Evolutionary conservation across 1,140 invertebrate genomes (phyloP), one percentile per base, ranked within the genome.

Genomic region (Bursaphelenchus mucronatus): DNA sequence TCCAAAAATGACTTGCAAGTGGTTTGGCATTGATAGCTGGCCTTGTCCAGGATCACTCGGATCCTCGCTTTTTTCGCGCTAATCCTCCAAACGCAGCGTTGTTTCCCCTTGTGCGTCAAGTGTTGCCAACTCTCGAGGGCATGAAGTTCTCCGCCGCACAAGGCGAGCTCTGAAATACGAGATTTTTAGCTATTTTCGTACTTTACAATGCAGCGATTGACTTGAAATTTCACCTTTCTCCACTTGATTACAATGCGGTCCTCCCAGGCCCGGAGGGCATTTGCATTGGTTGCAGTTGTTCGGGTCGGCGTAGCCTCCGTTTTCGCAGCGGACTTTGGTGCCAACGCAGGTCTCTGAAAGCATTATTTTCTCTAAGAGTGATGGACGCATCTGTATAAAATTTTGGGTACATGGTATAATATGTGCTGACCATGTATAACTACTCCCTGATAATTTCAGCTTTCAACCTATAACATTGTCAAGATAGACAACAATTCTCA

Each of bases 221-320:
- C 21, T 21, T 39, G 63, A 46, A 11, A 59, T 64, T 4, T 8
- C 19, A 1, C 47, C 30, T 30, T 68, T n/a, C 41, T 67, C 67
- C n/a, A 57, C 62, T 11, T 43, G 21, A n/a, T 52, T 58, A 47
- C 75, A 77, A 19, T 50, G 45, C 19, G 46, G 17, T 13, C 75
- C 75, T 1, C 74, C 70, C 15, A 79, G 57, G 4, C 71, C 71
- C 7, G 61, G 59, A 8, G 71, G 71, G 11, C 71, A 74, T 73
- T 74, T 74, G 50, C 73, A 76, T 8, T 17, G 66, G 50, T 61
- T 10, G 56, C 80, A 82, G 54, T 82, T 73, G 52, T 82, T 82
- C 13, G 80, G 80, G 63, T 82, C 80, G 3, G 75, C 76, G 61
- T 80, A 80, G 40, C 78, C 78, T 15, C 75, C 78, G 61, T 79